Percentiles rank a stretch among this genome's conserved stretches.
Conservation (phyloP, 1,140 invertebrate genomes). For the Caenorhabditis brenneri region DNA sequence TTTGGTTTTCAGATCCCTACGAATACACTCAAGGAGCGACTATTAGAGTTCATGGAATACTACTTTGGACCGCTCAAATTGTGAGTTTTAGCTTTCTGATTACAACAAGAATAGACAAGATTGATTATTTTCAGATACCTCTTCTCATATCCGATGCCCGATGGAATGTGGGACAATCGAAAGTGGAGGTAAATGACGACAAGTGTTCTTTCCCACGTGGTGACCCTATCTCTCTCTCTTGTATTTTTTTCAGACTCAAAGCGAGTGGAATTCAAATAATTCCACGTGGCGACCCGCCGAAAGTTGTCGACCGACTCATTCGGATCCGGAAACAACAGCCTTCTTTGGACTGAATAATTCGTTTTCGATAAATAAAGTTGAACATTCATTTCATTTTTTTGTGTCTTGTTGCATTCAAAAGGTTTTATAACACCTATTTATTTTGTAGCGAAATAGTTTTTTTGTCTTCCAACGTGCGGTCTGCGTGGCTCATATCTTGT, state of each 20-base stretch:
- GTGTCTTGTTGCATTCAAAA: too few species aligned
- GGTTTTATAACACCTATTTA: too few species aligned
- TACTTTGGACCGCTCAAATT: slow-evolving; percentile 5
- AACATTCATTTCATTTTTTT: not conserved
- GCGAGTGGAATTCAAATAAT: not conserved
- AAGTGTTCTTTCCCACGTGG: not conserved
- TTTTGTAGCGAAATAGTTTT: too few species aligned
- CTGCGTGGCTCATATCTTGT: too few species aligned
- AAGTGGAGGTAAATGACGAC: slow-evolving; percentile 15
- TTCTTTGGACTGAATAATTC: not conserved
- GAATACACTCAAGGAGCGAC: not conserved
- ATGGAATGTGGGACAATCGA: not conserved
- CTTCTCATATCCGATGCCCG: slow-evolving; percentile 1
- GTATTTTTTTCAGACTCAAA: not conserved
- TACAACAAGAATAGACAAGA: too few species aligned
- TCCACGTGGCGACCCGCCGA: not conserved
- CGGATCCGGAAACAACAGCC: not conserved
- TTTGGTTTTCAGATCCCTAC: not conserved
- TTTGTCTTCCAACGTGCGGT: too few species aligned
- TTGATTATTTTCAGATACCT: not conserved
- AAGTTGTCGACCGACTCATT: not conserved
- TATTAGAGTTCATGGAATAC: not conserved
- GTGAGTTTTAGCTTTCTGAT: not conserved
- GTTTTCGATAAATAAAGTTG: too few species aligned
- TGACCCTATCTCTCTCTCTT: too few species aligned